Percentiles rank a stretch among this genome's conserved stretches.
Conservation (phyloP, 2,888 invertebrate species). For the Taenaris catops region DNA sequence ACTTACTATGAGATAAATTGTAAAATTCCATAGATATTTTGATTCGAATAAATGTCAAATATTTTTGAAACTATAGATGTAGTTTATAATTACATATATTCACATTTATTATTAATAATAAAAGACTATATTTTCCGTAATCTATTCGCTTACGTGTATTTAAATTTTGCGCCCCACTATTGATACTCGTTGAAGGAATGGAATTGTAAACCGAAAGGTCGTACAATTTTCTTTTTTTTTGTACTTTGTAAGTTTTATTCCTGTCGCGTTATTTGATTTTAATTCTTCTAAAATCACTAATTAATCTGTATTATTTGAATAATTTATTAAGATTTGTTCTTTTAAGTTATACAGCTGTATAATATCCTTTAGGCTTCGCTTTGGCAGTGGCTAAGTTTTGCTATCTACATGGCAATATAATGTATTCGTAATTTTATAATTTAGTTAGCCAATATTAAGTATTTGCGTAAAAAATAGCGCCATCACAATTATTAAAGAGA, state of each 20-base stretch:
- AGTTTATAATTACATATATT: neutral
- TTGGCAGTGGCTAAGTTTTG: conserved; percentile 51
- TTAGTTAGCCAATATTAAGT: conserved; percentile 72
- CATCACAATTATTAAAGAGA: conserved; percentile 67
- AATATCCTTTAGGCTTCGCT: conserved; percentile 67
- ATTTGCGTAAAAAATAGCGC: conserved; percentile 48
- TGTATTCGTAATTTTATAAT: conserved; percentile 51
- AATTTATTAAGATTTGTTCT: conserved; percentile 57
- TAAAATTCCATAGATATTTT: conserved; percentile 6
- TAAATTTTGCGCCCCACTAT: conserved; percentile 2
- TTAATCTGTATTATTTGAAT: conserved; percentile 47
- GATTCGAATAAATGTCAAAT: conserved; percentile 5
- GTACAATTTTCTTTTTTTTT: conserved; percentile 14
- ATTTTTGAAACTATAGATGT: conserved; percentile 10
- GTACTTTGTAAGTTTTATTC: conserved; percentile 17
- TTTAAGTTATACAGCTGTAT: conserved; percentile 63
- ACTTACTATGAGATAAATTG: conserved; percentile 3
- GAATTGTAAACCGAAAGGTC: conserved; percentile 9
- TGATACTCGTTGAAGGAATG: conserved; percentile 13
- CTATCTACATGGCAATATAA: conserved; percentile 52
- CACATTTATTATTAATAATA: neutral
- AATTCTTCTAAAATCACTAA: conserved; percentile 28
- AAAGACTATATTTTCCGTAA: neutral
- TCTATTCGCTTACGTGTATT: conserved; percentile 8
- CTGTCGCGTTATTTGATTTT: conserved; percentile 22